Evolutionary conservation across 2,888 invertebrate genomes (phyloP), one percentile per base, ranked within the genome.

Genomic region (Tipula confusa): DNA sequence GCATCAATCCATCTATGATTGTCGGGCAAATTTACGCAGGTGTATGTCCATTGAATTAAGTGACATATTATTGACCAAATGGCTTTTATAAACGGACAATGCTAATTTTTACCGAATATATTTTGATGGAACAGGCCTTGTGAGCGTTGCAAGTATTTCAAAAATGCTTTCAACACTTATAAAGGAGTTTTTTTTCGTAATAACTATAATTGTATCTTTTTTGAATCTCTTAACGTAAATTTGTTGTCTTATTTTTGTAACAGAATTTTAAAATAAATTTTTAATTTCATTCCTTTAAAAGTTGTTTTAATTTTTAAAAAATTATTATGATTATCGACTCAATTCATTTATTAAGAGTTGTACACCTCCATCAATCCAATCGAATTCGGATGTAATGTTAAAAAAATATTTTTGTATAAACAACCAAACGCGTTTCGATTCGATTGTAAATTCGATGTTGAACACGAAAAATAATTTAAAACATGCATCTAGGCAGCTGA

Each of bases 31-130:
- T 97, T 0, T 93, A 93, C 85, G 91, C 95, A 5, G 95, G 95
- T 84, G 93, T 94, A 2, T 98, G 97, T 87, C 97, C 97, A 0
- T 92, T 92, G 0, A 93, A 94, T 88, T 97, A 92, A 90, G 83
- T 9, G 82, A 81, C 28, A n/a, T 48, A 11, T 48, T 82, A 80
- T 29, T 15, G 80, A 80, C 15, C 31, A 29, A 80, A n/a, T 6
- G 80, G n/a, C n/a, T 29, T 80, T 29, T 29, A 29, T 9, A 29
- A 80, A 80, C n/a, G 29, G 80, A 80, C n/a, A 15, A 80, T 29
- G 80, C n/a, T 80, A 29, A 7, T 80, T n/a, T 80, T 80, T 80
- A 13, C 29, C 31, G 80, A 24, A 7, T 64, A 1, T 64, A 64
- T 11, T 11, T 64, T 1, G 24, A 24, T 64, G 64, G 64, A 64